phyloP scores from a whole-genome alignment of 2,797 vertebrate genomes.

The Eupleurogrammus muticus region DNA sequence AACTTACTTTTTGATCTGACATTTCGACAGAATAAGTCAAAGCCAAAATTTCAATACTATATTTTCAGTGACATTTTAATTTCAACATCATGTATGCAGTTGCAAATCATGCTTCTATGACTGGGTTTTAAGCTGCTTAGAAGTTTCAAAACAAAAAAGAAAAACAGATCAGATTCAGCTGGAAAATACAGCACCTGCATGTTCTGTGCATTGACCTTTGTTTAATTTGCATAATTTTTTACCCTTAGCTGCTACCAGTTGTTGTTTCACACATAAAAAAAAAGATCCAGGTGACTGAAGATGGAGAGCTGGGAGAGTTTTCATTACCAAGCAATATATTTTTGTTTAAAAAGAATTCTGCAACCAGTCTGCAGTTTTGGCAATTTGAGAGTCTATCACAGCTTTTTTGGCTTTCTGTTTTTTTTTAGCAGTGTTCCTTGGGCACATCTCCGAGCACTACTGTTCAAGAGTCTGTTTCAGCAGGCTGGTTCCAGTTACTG shows the following conservation, averaged over 20 bases:
- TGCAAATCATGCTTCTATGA: neutral
- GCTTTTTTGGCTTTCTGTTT: slow-evolving; percentile 11
- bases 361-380: neutral
- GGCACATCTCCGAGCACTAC: neutral
- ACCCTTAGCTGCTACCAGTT: slow-evolving; percentile 33
- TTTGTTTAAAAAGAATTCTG: neutral
- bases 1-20: no score
- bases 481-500: neutral
- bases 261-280: neutral
- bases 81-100: neutral
- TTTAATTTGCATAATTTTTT: neutral
- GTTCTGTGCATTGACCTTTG: neutral
- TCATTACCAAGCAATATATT: neutral
- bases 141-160: neutral
- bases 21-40: no score
- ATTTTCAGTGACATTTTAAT: no score
- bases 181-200: neutral
- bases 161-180: neutral
- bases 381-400: neutral
- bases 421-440: no score
- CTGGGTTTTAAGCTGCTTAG: neutral
- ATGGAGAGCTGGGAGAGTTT: neutral
- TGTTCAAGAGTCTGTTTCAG: neutral
- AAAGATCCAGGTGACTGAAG: neutral
- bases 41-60: neutral